Conservation (phyloP, 2,888 invertebrate genomes). For the Lydus trimaculatus region DNA sequence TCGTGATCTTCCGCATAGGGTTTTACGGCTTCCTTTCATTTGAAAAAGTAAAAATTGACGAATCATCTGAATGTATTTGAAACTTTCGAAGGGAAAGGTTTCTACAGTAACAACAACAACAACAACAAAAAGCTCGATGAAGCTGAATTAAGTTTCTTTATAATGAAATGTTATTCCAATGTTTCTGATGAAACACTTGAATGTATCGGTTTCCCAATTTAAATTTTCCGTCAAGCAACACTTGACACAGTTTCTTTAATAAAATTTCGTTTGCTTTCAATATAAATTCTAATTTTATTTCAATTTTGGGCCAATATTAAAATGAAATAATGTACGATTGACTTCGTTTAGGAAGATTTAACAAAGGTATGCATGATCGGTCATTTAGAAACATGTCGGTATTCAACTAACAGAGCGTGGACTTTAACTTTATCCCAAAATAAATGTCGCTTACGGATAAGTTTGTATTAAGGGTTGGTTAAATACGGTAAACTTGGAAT, state of each 20-base stretch:
- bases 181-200: too few relatives aligned
- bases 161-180: too few relatives aligned
- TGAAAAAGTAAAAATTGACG: too few relatives aligned
- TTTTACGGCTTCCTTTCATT: too few relatives aligned
- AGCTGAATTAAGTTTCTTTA: too few relatives aligned
- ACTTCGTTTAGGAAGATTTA: neutral
- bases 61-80: too few relatives aligned
- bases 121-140: too few relatives aligned
- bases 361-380: slow-evolving; percentile 8
- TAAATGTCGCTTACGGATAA: slow-evolving; percentile 3
- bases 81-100: too few relatives aligned
- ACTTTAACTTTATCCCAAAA: neutral
- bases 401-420: neutral
- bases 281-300: neutral
- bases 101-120: too few relatives aligned
- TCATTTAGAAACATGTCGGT: slow-evolving; percentile 5
- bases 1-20: too few relatives aligned
- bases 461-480: slow-evolving; percentile 2
- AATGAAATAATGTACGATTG: neutral
- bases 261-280: neutral
- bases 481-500: slow-evolving; percentile 8
- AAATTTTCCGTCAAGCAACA: too few relatives aligned
- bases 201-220: too few relatives aligned
- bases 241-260: neutral
- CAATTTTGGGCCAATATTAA: neutral